Evolutionary conservation across 2,113 vertebrate species (phyloP).

Genomic region (Chrysochloris asiatica): DNA sequence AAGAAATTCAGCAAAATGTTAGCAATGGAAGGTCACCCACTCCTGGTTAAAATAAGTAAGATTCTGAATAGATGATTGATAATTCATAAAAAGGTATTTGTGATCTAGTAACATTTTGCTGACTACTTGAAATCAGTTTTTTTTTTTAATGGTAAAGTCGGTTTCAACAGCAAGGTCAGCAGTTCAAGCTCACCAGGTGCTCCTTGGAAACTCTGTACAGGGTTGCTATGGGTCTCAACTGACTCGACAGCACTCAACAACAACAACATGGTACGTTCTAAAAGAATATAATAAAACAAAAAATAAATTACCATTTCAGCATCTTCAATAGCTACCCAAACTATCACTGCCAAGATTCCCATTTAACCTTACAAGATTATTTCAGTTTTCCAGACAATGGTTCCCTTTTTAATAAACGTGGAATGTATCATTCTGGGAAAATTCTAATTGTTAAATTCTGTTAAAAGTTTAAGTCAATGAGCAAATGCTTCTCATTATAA

Average conservation of each 20-base stretch:
- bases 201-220: too few relatives aligned
- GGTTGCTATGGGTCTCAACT: too few relatives aligned
- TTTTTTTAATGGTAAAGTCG: too few relatives aligned
- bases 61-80: constrained; percentile 43
- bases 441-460: constrained; percentile 63
- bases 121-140: constrained; percentile 33
- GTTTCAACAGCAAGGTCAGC: too few relatives aligned
- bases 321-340: constrained; percentile 56
- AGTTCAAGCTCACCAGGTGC: too few relatives aligned
- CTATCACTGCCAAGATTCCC: constrained; percentile 14
- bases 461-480: constrained; percentile 70
- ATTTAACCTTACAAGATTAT: constrained; percentile 21
- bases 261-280: background rate
- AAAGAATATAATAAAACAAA: constrained; percentile 54
- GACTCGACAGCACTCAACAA: too few relatives aligned
- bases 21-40: constrained; percentile 44
- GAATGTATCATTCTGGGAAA: constrained; percentile 59
- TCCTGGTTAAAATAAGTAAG: constrained; percentile 39
- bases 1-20: constrained; percentile 46
- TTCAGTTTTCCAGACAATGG: constrained; percentile 50
- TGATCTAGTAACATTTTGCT: background rate
- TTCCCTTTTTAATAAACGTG: background rate
- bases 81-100: constrained; percentile 52
- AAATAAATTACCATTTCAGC: constrained; percentile 35
- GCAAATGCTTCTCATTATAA: constrained; percentile 74